These are phyloP conservation scores for Lasiurus cinereus DNA, from an alignment of 2,113 vertebrate genomes.

Conservation along the genomic window DNA sequence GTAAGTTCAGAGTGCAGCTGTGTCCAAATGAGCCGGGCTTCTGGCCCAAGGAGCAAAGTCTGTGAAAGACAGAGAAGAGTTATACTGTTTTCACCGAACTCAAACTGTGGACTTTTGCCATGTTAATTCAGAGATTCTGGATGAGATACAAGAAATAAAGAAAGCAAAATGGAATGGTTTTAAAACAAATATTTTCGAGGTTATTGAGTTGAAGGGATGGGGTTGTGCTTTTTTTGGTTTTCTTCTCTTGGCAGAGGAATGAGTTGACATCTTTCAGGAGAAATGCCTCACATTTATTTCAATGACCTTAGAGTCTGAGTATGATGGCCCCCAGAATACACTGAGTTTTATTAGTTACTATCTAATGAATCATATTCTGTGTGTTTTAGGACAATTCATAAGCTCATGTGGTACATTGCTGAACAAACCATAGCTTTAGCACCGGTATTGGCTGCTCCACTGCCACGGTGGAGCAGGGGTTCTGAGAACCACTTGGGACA, in stretches of 20 bases:
- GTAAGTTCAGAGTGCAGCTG: constrained; percentile 63
- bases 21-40: constrained; percentile 53
- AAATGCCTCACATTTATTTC: constrained; percentile 75
- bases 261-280: constrained; percentile 62
- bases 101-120: constrained; percentile 26
- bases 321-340: constrained; percentile 72
- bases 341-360: constrained; percentile 56
- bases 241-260: constrained; percentile 36
- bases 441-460: fast-evolving
- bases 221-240: background rate
- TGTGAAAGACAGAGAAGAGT: constrained; percentile 48
- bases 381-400: constrained; percentile 42
- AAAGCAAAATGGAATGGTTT: constrained; percentile 76
- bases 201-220: background rate
- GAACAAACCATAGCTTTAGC: background rate
- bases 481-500: background rate
- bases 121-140: constrained; percentile 12
- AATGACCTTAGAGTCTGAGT: constrained; percentile 85
- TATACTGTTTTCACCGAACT: constrained; percentile 56
- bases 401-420: constrained; percentile 11
- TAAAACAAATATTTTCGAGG: constrained; percentile 43
- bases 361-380: constrained; percentile 58
- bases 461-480: background rate
- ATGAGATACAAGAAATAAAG: constrained; percentile 67
- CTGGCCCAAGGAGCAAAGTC: background rate